These are phyloP conservation scores for Sinelater perroti DNA, from an alignment of 2,888 invertebrate genomes.

Conservation along the genomic window DNA sequence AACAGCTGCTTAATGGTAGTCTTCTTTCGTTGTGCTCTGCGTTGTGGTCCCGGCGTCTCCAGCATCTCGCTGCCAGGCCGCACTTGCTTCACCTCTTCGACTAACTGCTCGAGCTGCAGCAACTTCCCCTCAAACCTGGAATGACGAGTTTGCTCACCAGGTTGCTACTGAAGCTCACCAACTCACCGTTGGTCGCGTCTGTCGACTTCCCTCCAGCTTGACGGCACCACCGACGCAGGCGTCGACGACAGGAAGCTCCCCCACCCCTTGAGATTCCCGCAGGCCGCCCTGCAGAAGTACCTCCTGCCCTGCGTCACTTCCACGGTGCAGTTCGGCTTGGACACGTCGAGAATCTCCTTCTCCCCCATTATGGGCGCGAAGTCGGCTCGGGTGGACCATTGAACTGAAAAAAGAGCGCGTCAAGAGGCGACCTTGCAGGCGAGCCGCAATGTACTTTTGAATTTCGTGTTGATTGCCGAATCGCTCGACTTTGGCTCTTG, in stretches of 20 bases:
- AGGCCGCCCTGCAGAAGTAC: constrained; percentile 91
- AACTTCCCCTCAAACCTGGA: constrained; percentile 72
- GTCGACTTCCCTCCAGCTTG: constrained; percentile 92
- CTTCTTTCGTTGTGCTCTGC: constrained; percentile 82
- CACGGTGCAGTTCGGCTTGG: constrained; percentile 68
- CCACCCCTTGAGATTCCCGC: constrained; percentile 93
- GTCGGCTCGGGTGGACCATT: constrained; percentile 90
- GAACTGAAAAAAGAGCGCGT: constrained; percentile 69
- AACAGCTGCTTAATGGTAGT: constrained; percentile 90
- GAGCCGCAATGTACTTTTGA: constrained; percentile 76
- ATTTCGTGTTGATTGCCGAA: constrained; percentile 87
- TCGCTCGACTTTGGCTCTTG: constrained; percentile 76
- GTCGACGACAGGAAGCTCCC: constrained; percentile 79
- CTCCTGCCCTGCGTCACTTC: constrained; percentile 84
- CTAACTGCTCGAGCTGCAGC: constrained; percentile 77
- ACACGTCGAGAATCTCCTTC: constrained; percentile 76
- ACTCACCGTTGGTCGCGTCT: constrained; percentile 67
- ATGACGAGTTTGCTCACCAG: not conserved
- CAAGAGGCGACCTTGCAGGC: not conserved
- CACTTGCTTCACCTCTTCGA: constrained; percentile 73
- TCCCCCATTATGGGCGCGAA: constrained; percentile 85
- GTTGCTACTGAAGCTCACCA: no score
- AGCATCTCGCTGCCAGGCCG: constrained; percentile 69
- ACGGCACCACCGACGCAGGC: constrained; percentile 87
- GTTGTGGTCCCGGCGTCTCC: constrained; percentile 71